A percentile compares a stretch with the other conserved stretches of the same genome.
phyloP scores from a whole-genome alignment of 2,797 vertebrate species.

The Gallinago solitaria region DNA sequence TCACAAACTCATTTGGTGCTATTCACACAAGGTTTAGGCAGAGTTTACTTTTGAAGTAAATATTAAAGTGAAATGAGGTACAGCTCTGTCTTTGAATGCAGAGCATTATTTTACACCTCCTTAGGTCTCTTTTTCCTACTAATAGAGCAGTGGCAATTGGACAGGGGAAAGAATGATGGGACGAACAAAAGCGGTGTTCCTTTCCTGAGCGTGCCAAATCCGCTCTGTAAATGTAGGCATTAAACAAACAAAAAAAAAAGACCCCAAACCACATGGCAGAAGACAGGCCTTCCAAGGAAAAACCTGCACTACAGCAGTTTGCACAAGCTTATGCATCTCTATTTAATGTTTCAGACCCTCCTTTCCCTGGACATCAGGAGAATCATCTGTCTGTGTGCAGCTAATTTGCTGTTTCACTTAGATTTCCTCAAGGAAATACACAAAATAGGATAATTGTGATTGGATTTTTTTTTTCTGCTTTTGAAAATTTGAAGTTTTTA shows the following conservation, averaged over 20 bases:
- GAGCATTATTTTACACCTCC: conserved; percentile 33
- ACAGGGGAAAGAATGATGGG: not conserved
- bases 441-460: not conserved
- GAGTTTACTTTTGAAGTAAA: conserved; percentile 55
- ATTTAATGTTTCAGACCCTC: not conserved
- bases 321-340: not conserved
- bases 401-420: conserved; percentile 11
- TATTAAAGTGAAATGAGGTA: conserved; percentile 25
- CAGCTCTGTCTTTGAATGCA: not conserved
- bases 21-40: conserved; percentile 24
- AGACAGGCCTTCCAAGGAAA: conserved; percentile 22
- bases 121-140: conserved; percentile 43
- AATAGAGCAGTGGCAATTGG: not conserved
- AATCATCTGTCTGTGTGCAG: not conserved
- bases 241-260: not conserved
- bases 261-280: not conserved
- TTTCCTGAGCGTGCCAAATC: not conserved
- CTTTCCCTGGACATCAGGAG: not conserved
- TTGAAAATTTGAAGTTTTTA: conserved; percentile 26
- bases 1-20: not conserved
- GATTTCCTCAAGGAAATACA: conserved; percentile 2
- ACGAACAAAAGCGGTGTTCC: conserved; percentile 21
- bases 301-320: not conserved
- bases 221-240: conserved; percentile 36
- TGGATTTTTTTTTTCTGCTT: conserved; percentile 10